phyloP scores from a whole-genome alignment of 2,888 invertebrate species.

The Cyclophora punctaria region DNA sequence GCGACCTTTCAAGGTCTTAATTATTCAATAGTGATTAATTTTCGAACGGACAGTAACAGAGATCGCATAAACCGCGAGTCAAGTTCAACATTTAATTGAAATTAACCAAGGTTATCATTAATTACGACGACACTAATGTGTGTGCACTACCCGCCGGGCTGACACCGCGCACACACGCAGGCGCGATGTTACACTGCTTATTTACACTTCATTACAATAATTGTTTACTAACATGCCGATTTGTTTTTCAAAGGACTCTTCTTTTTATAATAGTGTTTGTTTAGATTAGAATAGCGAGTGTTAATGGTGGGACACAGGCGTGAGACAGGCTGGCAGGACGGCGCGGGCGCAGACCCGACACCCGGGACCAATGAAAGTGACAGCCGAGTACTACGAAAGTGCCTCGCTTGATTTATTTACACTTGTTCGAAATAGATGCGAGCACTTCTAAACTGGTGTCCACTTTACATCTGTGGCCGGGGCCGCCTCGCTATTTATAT shows the following conservation, averaged over 20 bases:
- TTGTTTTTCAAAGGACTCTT: too few relatives aligned
- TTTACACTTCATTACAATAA: too few relatives aligned
- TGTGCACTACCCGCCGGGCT: conserved; percentile 8
- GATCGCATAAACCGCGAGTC: conserved; percentile 22
- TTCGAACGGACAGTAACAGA: conserved; percentile 18
- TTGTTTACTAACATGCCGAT: too few relatives aligned
- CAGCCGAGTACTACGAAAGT: conserved; percentile 58
- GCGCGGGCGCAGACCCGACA: too few relatives aligned
- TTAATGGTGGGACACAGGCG: too few relatives aligned
- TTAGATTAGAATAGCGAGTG: too few relatives aligned
- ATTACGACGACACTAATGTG: conserved; percentile 25
- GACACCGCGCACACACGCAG: neutral
- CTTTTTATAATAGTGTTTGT: too few relatives aligned
- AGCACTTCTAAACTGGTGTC: conserved; percentile 67
- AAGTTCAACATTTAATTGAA: conserved; percentile 35
- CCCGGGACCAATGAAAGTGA: conserved; percentile 59
- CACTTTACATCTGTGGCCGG: conserved; percentile 55
- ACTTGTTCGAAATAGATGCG: conserved; percentile 65
- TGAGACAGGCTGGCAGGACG: too few relatives aligned
- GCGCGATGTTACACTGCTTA: too few relatives aligned
- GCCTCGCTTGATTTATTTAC: conserved; percentile 68
- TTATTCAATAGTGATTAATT: conserved; percentile 20
- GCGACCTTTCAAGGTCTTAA: conserved; percentile 11
- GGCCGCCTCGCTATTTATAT: conserved; percentile 62
- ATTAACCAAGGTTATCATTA: conserved; percentile 34